Evolutionary conservation across 2,113 vertebrate genomes (phyloP), one percentile per base, ranked within the genome.

Genomic region (Leptodactylus fuscus): DNA sequence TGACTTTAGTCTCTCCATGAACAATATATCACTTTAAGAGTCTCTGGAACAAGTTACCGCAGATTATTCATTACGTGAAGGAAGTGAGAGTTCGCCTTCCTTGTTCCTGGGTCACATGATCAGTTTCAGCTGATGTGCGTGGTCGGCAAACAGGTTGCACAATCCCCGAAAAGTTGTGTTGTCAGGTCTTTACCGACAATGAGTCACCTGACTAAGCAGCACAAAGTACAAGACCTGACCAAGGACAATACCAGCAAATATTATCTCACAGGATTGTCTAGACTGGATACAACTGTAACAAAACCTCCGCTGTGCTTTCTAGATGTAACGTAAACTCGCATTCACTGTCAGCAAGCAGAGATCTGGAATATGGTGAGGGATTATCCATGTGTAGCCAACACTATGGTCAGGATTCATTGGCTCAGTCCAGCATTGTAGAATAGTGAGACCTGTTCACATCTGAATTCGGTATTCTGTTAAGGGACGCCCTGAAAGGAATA

Each of bases 31-130:
- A 44, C 41, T 44, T 44, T 44, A 48, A 2, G 46, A 48, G 46
- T 29, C 7, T 69, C 65, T 67, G 32, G 27, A 29, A 9, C 6
- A 2, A 3, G 20, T 69, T 8, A 20, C 65, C 65, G 2, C 65
- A 69, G 65, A 34, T 36, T 36, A 69, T 69, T 3, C 15, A 34
- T 20, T 69, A 34, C 29, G 5, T 75, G 55, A 27, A 27, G 75
- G 77, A 80, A 80, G 20, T 41, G 77, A 41, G 18, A 62, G 1
- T 80, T 22, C 11, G 10, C 18, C 22, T 65, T 81, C 38, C 58
- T 29, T 62, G n/a, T 65, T 65, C 20, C 3, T 10, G 2, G 29
- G 79, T 69, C 79, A 67, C 38, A 81, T 67, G 79, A 67, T 27
- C 0, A 18, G 16, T 11, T 41, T 81, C 79, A 67, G 79, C 81